Base-by-base conservation (phyloP, 2,113 vertebrate species). In the Procapra przewalskii region DNA sequence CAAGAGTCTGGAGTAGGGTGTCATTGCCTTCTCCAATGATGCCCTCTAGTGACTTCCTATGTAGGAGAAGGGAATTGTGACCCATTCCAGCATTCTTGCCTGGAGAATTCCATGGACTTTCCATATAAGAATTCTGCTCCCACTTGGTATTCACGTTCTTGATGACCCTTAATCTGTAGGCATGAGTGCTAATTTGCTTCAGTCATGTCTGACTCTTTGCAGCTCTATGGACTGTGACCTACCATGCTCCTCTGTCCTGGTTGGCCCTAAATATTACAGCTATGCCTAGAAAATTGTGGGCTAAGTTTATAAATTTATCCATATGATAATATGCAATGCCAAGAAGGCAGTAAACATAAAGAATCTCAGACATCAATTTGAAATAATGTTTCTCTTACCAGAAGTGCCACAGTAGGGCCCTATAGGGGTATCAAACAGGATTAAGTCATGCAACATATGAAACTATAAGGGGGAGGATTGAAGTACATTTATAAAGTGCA, bases 231-330 rank as follows among this genome's bases (percentile, higher is more conserved):
- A 23, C 67, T 71, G n/a, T 71, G 67, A 71, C 19, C n/a, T 10
- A 71, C 19, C n/a, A 23, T 40, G n/a, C 10, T 71, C 19, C 67
- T 40, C 67, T 71, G 67, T 71, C 92, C 33, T 62, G 21, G 3
- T 79, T 98, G 96, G 52, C 6, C 50, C 36, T 60, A 87, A 54
- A n/a, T 97, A 86, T 97, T 96, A 96, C 84, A 43, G 83, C 57
- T 88, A 52, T 6, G 57, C 52, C 36, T 43, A 80, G 31, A 93
- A 83, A 36, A 83, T 60, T 15, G 54, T 17, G 43, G 43, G 13
- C 21, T n/a, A 33, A 11, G 45, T 29, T 21, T 77, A 45, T 11
- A 81, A 50, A 48, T 50, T 33, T 52, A 81, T 50, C 16, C 33
- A 29, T 12, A 90, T 36, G 17, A 50, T 45, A 48, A 36, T 25